Conservation (phyloP, 2,888 invertebrate genomes). For the Cosmia trapezina region DNA sequence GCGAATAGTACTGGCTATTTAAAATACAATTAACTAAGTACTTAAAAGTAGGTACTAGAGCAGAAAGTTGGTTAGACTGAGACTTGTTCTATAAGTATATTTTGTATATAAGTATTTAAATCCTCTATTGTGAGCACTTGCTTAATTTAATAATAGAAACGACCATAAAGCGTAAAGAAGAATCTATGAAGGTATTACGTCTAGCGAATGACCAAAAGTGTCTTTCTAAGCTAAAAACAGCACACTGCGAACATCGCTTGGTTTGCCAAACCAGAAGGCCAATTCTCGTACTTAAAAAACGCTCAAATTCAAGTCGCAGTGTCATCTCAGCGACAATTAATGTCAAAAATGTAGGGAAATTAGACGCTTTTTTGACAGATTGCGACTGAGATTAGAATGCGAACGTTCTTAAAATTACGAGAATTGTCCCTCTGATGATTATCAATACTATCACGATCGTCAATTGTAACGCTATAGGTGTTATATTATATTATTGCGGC, state of each 20-base stretch:
- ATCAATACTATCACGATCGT: background rate
- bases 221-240: background rate
- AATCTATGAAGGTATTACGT: background rate
- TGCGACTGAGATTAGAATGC: too few relatives aligned
- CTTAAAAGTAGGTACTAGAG: slow-evolving; percentile 36
- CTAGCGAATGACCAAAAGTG: background rate
- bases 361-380: too few relatives aligned
- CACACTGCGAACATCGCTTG: background rate
- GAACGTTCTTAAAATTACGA: too few relatives aligned
- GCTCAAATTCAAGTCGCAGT: too few relatives aligned
- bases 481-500: background rate
- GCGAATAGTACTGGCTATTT: slow-evolving; percentile 59
- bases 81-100: slow-evolving; percentile 12
- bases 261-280: background rate
- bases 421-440: too few relatives aligned
- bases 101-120: background rate
- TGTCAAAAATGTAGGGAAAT: too few relatives aligned
- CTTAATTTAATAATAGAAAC: background rate
- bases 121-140: background rate
- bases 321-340: too few relatives aligned
- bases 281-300: too few relatives aligned
- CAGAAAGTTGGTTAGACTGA: slow-evolving; percentile 18
- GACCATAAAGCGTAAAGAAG: too few relatives aligned
- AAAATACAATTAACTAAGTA: slow-evolving; percentile 64
- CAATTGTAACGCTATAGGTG: background rate